Evolutionary conservation across 2,888 invertebrate genomes (phyloP), one percentile per base, ranked within the genome.

Genomic region (Leptinotarsa peninsularis): DNA sequence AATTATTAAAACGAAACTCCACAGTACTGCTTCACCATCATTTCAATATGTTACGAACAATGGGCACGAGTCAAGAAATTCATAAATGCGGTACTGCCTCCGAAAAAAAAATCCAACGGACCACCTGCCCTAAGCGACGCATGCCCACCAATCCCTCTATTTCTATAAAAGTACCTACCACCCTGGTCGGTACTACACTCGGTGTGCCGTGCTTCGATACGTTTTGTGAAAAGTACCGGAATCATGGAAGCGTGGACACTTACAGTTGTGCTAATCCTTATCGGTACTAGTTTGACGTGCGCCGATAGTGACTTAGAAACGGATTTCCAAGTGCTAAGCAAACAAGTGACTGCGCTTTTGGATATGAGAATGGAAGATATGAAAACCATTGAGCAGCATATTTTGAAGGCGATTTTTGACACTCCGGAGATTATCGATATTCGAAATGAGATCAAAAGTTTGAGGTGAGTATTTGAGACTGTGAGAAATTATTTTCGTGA

Each of bases 291-390:
- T 72, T 67, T 72, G 49, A 56, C 73, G 74, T 76, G 78, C 68
- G 79, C 60, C 18, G 70, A 60, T 13, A 67, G 77, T 76, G 87
- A 89, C 74, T 83, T 89, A 58, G 85, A 87, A 50, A 88, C 87
- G 78, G 88, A 90, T 79, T 87, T 91, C 81, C 87, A 88, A 81
- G 86, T 90, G 77, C 84, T 91, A 58, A 89, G 89, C 80, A 90
- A 90, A 83, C 91, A 91, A 87, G 90, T 91, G 85, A 89, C 87
- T 75, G 89, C 89, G 43, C 85, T 91, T 18, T 82, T 91, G 78
- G 89, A 90, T 77, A 88, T 89, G 79, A 86, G 91, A 58, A 88
- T 89, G 75, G 90, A 91, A 82, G 91, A 91, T 85, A 88, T 91
- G 82, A 87, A 89, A 73, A 89, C 89, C 72, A 89, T 91, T 75